A percentile compares a stretch with the other conserved stretches of the same genome.
Evolutionary conservation across 2,888 invertebrate species (phyloP).

Genomic region (Mesoligia furuncula): DNA sequence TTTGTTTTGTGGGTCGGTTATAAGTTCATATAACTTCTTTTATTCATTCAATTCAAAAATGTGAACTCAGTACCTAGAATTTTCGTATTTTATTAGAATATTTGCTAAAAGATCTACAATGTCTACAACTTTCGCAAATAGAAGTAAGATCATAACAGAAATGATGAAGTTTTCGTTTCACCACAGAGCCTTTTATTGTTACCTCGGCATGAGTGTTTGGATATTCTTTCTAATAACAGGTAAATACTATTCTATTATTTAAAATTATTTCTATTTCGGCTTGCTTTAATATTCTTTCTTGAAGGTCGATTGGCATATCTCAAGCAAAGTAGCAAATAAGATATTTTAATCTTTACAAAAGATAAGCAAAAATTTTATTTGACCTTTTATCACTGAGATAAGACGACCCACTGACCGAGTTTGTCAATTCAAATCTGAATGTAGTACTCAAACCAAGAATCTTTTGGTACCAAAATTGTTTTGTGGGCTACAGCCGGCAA

Average conservation of each 20-base stretch:
- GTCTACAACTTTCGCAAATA: slow-evolving; percentile 67
- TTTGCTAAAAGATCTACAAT: slow-evolving; percentile 48
- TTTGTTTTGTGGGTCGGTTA: slow-evolving; percentile 47
- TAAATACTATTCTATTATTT: slow-evolving; percentile 73
- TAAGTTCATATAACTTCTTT: slow-evolving; percentile 42
- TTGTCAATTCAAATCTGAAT: not conserved
- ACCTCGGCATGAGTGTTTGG: slow-evolving; percentile 95
- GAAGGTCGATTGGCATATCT: not conserved
- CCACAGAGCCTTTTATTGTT: slow-evolving; percentile 95
- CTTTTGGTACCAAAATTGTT: not conserved
- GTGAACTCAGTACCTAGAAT: slow-evolving; percentile 30
- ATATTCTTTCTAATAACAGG: slow-evolving; percentile 94
- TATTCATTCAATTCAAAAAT: slow-evolving; percentile 31
- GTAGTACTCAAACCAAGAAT: not conserved
- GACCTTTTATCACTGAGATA: not conserved
- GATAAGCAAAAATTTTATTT: not conserved
- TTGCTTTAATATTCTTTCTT: not conserved
- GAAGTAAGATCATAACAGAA: slow-evolving; percentile 77
- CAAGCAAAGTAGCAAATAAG: not conserved
- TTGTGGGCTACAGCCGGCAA: not conserved
- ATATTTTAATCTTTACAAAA: not conserved
- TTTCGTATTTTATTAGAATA: slow-evolving; percentile 17
- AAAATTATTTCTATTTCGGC: not conserved
- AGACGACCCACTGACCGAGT: not conserved
- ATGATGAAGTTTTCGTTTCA: slow-evolving; percentile 91